phyloP scores from a whole-genome alignment of 2,113 vertebrate species.

The Procavia capensis region DNA sequence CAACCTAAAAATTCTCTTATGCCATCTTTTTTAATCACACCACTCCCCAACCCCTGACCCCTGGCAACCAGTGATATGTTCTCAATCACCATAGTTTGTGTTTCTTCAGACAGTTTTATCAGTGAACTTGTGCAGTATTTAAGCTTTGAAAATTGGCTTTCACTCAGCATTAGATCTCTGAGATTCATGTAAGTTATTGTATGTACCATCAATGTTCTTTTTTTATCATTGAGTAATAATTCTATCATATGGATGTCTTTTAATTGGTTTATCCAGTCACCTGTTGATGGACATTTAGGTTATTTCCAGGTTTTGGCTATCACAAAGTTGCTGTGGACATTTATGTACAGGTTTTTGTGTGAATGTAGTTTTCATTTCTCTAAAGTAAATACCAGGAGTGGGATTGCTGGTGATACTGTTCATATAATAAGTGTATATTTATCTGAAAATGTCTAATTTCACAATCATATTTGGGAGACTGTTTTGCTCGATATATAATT shows the following conservation, averaged over 20 bases:
- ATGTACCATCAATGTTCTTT: neutral
- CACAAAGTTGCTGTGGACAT: neutral
- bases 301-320: neutral
- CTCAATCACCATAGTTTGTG: neutral
- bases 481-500: too few species aligned
- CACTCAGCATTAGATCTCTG: neutral
- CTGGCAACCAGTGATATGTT: neutral
- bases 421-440: neutral
- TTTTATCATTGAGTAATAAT: neutral
- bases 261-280: neutral
- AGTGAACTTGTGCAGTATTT: neutral
- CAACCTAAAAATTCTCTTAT: neutral
- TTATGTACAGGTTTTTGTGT: neutral
- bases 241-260: neutral
- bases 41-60: neutral
- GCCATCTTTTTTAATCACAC: neutral
- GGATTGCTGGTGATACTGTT: neutral
- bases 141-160: neutral
- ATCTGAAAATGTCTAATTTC: too few species aligned
- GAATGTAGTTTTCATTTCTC: conserved; percentile 18
- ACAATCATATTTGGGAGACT: too few species aligned
- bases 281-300: neutral
- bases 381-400: neutral
- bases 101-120: neutral
- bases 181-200: neutral